Evolutionary conservation across 2,113 vertebrate genomes (phyloP).

Genomic region (Carlito syrichta): DNA sequence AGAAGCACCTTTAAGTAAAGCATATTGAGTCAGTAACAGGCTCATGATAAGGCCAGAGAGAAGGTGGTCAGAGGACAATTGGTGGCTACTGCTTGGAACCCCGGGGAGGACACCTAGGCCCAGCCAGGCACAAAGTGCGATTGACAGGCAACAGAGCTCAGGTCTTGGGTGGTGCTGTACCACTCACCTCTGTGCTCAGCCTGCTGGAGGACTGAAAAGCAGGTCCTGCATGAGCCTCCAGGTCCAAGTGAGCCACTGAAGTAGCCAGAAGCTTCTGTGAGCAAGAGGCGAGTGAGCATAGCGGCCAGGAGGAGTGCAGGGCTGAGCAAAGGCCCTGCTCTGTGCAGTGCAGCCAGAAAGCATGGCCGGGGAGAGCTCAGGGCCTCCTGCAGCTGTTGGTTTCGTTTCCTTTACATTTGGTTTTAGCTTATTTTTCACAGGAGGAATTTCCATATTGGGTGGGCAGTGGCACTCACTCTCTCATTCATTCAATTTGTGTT

Average conservation of each 20-base stretch:
- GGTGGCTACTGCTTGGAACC: background rate
- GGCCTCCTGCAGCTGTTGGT: background rate
- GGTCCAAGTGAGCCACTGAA: background rate
- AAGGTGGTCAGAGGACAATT: background rate
- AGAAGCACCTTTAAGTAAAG: background rate
- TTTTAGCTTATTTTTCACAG: background rate
- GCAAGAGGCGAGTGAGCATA: background rate
- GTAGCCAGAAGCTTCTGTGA: background rate
- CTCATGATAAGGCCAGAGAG: background rate
- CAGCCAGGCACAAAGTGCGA: fast-evolving
- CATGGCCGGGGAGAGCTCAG: fast-evolving
- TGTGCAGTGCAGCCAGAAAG: background rate
- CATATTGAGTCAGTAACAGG: background rate
- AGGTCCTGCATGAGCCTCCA: background rate
- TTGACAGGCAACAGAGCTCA: background rate
- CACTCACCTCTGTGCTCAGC: background rate
- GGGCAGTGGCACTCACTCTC: background rate
- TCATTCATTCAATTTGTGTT: background rate
- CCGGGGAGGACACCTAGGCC: background rate
- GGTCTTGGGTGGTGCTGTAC: background rate
- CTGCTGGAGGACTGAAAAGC: no score
- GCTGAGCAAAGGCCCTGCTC: no score
- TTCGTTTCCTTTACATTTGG: background rate
- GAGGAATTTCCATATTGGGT: background rate
- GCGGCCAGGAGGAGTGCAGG: background rate